Conservation (phyloP, 2,113 vertebrate species). For the Marcusenius ussheri region DNA sequence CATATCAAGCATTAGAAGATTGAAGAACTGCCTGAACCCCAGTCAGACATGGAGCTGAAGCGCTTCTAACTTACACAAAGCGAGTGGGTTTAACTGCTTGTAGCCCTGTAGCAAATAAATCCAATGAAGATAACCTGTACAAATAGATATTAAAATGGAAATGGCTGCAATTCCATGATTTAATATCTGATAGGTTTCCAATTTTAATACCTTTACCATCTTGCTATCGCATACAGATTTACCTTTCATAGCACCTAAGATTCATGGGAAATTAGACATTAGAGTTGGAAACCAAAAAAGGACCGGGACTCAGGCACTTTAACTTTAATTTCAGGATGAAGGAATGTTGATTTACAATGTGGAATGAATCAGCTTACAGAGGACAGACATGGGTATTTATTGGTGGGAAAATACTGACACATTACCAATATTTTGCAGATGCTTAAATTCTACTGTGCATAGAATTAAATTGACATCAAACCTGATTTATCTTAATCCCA, state of each 20-base stretch:
- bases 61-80: background rate
- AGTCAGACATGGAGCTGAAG: background rate
- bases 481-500: background rate
- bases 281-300: background rate
- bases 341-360: background rate
- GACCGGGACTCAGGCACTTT: background rate
- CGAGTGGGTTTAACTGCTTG: background rate
- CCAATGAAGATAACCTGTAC: background rate
- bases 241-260: background rate
- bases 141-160: background rate
- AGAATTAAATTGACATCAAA: background rate
- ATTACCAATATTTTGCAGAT: background rate
- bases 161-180: background rate
- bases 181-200: background rate
- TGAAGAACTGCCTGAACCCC: background rate
- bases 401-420: background rate
- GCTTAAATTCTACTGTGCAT: background rate
- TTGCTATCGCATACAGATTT: background rate
- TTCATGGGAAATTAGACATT: background rate
- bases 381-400: background rate
- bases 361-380: background rate
- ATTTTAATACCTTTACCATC: background rate
- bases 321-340: background rate
- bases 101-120: background rate
- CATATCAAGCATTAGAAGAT: background rate